Conservation (phyloP, 2,797 vertebrate species). For the Lutjanus campechanus region DNA sequence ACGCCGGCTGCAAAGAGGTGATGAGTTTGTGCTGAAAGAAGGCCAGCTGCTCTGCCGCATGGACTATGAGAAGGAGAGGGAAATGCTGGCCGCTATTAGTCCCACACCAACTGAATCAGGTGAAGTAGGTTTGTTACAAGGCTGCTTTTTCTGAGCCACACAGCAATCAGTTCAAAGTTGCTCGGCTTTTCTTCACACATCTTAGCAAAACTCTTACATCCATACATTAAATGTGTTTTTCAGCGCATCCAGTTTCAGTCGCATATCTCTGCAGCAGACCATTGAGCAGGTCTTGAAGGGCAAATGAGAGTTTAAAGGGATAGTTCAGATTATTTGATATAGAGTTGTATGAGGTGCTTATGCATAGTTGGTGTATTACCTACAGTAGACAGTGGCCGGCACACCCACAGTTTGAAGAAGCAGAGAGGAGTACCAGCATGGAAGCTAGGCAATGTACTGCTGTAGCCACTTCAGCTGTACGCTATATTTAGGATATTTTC, state of each 20-base stretch:
- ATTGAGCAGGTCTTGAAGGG: not conserved
- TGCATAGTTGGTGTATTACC: too few relatives aligned
- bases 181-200: not conserved
- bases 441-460: too few relatives aligned
- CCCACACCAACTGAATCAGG: constrained; percentile 91
- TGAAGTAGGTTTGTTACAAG: constrained; percentile 59
- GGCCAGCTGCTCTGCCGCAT: constrained; percentile 93
- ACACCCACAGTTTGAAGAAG: too few relatives aligned
- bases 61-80: constrained; percentile 94
- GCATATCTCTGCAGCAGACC: not conserved
- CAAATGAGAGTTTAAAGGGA: constrained; percentile 8
- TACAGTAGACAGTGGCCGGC: too few relatives aligned
- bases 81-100: constrained; percentile 92
- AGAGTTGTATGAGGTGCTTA: too few relatives aligned
- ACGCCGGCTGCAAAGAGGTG: constrained; percentile 90
- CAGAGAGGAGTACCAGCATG: too few relatives aligned
- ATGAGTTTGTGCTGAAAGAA: constrained; percentile 94
- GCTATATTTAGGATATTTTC: too few relatives aligned
- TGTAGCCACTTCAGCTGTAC: too few relatives aligned
- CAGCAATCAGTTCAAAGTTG: not conserved
- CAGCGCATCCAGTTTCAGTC: constrained; percentile 3
- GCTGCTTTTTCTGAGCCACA: not conserved
- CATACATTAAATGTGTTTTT: constrained; percentile 4
- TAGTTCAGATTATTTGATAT: too few relatives aligned
- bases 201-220: not conserved